These are phyloP conservation scores for Agrochola lychnidis DNA, from an alignment of 2,888 invertebrate genomes.

Conservation along the genomic window DNA sequence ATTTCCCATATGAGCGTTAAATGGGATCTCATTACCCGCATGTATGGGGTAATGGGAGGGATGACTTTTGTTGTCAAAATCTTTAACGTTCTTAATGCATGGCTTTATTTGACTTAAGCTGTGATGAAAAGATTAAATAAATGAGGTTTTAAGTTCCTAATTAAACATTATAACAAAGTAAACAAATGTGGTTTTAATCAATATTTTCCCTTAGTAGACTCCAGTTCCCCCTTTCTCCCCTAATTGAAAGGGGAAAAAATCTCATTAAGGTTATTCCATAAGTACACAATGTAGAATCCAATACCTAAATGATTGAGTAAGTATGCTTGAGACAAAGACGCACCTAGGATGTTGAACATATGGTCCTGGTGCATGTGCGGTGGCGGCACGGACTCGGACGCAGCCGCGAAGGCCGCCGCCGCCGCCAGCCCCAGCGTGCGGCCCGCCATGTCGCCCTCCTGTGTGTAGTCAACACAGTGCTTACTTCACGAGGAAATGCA, in stretches of 20 bases:
- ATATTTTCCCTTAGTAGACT: background rate
- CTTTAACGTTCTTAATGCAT: background rate
- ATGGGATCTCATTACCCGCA: background rate
- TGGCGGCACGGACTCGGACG: slow-evolving; percentile 80
- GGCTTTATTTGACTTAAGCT: background rate
- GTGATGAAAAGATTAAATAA: background rate
- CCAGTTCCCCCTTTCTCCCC: background rate
- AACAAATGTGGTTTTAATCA: background rate
- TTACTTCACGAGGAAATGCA: no score
- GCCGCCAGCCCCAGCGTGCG: slow-evolving; percentile 81
- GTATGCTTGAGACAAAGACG: background rate
- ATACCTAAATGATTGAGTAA: background rate
- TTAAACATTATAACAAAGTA: background rate
- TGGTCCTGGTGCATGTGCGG: slow-evolving; percentile 87
- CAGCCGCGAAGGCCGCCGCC: slow-evolving; percentile 84
- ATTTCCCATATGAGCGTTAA: background rate
- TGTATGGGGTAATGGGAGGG: background rate
- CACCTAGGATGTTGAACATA: slow-evolving; percentile 86
- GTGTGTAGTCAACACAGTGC: no score
- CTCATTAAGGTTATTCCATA: background rate
- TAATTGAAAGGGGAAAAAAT: no score
- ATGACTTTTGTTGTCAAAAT: background rate
- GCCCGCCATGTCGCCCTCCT: slow-evolving; percentile 78
- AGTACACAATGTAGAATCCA: background rate
- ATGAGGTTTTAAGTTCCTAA: background rate